Evolutionary conservation across 1,140 invertebrate species (phyloP).

Genomic region (Philopotamus ludificatus): DNA sequence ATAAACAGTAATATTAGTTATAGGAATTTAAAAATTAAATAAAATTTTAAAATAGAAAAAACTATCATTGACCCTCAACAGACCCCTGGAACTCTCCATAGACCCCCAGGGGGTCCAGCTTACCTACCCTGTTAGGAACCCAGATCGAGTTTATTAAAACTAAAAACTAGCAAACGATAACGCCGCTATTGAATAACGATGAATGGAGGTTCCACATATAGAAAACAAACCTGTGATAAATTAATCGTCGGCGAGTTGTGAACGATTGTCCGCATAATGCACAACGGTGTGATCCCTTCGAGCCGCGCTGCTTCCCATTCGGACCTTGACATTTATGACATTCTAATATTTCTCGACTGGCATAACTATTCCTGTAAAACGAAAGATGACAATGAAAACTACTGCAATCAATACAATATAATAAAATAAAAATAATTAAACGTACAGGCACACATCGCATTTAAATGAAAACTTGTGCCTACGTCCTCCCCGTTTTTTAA

Average conservation of each 20-base stretch:
- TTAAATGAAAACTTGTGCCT: neutral
- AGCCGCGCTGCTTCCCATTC: neutral
- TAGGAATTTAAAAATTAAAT: no score
- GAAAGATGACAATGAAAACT: neutral
- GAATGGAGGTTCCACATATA: no score
- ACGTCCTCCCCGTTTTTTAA: constrained; percentile 1
- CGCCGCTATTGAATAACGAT: no score
- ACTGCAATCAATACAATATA: neutral
- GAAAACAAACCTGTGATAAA: constrained; percentile 35
- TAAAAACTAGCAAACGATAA: no score
- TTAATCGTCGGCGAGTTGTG: constrained; percentile 16
- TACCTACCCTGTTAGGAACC: no score
- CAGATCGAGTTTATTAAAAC: no score
- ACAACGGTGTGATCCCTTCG: constrained; percentile 20
- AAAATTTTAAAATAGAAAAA: no score
- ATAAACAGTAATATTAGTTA: no score
- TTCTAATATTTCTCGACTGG: constrained; percentile 7
- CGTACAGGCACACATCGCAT: constrained; percentile 17
- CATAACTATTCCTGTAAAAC: constrained; percentile 23
- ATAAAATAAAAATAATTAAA: constrained; percentile 1
- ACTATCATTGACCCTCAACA: no score
- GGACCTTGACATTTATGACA: constrained; percentile 26
- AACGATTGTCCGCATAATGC: constrained; percentile 36
- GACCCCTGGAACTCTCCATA: no score
- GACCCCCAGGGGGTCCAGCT: no score